Percentiles rank a stretch among this genome's conserved stretches.
Evolutionary conservation across 2,888 invertebrate genomes (phyloP).

Genomic region (Lamellibrachia columna): DNA sequence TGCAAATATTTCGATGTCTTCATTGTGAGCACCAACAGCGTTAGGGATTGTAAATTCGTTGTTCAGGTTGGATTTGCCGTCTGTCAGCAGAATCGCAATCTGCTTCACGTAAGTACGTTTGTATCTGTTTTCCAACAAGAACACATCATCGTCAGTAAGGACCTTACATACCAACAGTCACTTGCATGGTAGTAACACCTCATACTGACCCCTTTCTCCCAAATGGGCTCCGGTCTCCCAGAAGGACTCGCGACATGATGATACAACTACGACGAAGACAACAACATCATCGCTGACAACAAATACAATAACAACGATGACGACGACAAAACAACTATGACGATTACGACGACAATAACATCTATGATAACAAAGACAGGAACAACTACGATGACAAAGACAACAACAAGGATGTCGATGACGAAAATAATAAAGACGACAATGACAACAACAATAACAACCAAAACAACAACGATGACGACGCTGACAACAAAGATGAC

Average conservation of each 20-base stretch:
- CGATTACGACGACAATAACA: neutral
- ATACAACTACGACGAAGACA: too few species aligned
- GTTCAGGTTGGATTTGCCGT: slow-evolving; percentile 26
- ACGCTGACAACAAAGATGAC: too few species aligned
- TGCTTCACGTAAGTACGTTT: slow-evolving; percentile 21
- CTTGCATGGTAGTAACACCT: too few species aligned
- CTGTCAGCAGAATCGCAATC: slow-evolving; percentile 28
- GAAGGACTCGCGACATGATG: too few species aligned
- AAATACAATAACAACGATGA: neutral
- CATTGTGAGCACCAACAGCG: slow-evolving; percentile 3
- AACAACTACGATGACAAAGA: neutral
- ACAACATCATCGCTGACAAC: too few species aligned
- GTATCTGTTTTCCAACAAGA: neutral
- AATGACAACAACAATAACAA: neutral
- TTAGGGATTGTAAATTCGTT: slow-evolving; percentile 20
- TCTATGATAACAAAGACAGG: neutral
- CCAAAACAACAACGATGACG: too few species aligned
- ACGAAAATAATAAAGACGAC: neutral
- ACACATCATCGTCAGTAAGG: neutral
- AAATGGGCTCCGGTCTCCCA: too few species aligned
- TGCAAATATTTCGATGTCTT: slow-evolving; percentile 23
- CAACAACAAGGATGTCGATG: too few species aligned
- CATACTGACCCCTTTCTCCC: too few species aligned
- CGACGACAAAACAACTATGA: neutral
- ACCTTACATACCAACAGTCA: neutral